A percentile compares a stretch with the other conserved stretches of the same genome.
Evolutionary conservation across 2,113 vertebrate genomes (phyloP).

Genomic region (Chauna torquata): DNA sequence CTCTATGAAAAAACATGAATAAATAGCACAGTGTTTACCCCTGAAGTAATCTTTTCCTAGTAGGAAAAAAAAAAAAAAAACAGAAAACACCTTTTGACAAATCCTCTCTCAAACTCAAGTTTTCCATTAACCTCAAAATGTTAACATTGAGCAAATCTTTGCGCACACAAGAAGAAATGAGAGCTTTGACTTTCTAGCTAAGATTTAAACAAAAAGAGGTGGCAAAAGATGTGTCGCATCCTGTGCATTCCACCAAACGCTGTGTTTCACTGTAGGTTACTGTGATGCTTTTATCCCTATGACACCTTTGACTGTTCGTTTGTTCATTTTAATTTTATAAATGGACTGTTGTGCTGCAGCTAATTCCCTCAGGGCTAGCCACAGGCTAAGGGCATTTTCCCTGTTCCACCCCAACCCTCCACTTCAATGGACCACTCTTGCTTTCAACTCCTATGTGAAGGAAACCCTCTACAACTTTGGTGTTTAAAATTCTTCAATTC

Average conservation of each 20-base stretch:
- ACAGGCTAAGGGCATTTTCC: neutral
- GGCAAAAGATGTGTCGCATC: conserved; percentile 41
- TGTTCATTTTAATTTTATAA: conserved; percentile 40
- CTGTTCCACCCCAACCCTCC: neutral
- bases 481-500: neutral
- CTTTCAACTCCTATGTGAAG: neutral
- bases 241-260: neutral
- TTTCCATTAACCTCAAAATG: conserved; percentile 24
- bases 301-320: neutral
- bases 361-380: neutral
- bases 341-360: neutral
- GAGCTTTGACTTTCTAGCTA: conserved; percentile 5
- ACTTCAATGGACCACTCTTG: neutral
- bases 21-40: conserved; percentile 27
- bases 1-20: neutral
- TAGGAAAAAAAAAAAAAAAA: neutral
- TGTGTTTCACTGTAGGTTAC: neutral
- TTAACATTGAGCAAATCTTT: neutral
- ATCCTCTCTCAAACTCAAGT: neutral
- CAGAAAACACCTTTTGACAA: conserved; percentile 33
- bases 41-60: conserved; percentile 12
- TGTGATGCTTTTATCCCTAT: neutral
- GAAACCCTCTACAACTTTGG: neutral
- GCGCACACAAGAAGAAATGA: neutral
- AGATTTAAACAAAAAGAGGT: conserved; percentile 41